Conservation (phyloP, 2,888 invertebrate species). For the Thysanoteuthis rhombus region DNA sequence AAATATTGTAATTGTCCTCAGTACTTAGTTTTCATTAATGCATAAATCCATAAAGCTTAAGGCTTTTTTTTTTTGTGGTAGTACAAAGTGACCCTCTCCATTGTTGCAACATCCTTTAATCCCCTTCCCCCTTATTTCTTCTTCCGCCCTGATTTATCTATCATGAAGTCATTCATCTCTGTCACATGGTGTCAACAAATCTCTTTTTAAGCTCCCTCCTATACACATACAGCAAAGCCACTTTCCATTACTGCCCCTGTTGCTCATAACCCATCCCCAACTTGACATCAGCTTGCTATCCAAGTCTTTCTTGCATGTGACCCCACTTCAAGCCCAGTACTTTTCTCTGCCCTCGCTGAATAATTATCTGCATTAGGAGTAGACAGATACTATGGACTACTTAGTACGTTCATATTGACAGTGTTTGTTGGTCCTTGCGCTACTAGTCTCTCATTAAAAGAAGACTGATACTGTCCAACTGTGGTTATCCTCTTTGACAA, state of each 20-base stretch:
- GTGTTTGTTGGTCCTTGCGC: too few species aligned
- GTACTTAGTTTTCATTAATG: neutral
- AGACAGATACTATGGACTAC: too few species aligned
- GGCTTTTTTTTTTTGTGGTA: neutral
- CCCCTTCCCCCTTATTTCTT: neutral
- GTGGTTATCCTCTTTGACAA: too few species aligned
- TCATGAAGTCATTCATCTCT: neutral
- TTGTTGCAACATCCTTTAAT: neutral
- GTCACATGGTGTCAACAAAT: neutral
- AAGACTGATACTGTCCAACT: too few species aligned
- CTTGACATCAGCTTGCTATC: neutral
- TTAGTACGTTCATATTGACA: too few species aligned
- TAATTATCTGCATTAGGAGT: neutral
- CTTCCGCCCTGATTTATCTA: neutral
- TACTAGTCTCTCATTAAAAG: too few species aligned
- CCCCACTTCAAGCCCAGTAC: neutral
- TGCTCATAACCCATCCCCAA: neutral
- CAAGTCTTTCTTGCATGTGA: neutral
- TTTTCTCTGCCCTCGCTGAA: neutral
- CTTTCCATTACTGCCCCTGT: neutral
- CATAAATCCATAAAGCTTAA: neutral
- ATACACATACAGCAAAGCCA: neutral
- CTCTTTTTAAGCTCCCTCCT: neutral
- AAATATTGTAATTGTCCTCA: neutral
- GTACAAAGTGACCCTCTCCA: neutral